Evolutionary conservation across 2,888 invertebrate species (phyloP), one percentile per base, ranked within the genome.

Genomic region (Campoplex nolae): DNA sequence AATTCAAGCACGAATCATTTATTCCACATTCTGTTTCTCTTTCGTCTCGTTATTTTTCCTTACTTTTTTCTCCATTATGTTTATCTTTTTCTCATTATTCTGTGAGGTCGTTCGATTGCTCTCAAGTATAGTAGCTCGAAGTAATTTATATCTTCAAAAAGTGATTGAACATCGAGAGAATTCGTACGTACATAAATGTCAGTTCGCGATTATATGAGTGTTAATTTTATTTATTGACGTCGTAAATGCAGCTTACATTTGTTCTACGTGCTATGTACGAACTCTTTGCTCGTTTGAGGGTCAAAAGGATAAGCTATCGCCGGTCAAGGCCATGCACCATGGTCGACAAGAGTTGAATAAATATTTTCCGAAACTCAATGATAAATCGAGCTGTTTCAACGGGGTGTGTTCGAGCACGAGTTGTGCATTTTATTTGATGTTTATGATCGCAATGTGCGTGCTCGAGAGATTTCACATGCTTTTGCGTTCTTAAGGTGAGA

Each of bases 241-340:
- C 11, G 28, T 28, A 16, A 45, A 70, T 18, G 13, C 45, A 45
- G 1, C 3, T 35, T 16, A 18, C 18, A 18, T 62, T 58, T 70
- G 45, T 42, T 45, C 7, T 45, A 45, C 45, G 23, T 11, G n/a
- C 9, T 16, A 73, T 9, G 32, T 6, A 51, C 32, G 54, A 73
- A 35, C 51, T 18, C n/a, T 28, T 35, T 45, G 79, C 54, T 28
- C 56, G 58, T 65, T 56, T 7, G 65, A 83, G 54, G 23, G 67
- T 32, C 23, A 32, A 74, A 38, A 56, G 70, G 82, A 84, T 84
- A 85, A 84, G 84, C 35, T 88, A 86, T 88, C 80, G 32, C 56
- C 84, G 84, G 82, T 88, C 88, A 88, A 88, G 88, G 86, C 84
- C 65, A 51, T 62, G 45, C 83, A 78, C 65, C 78, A 68, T 58